These are phyloP conservation scores for Branchellion lobata DNA, from an alignment of 2,888 invertebrate genomes.

Conservation along the genomic window DNA sequence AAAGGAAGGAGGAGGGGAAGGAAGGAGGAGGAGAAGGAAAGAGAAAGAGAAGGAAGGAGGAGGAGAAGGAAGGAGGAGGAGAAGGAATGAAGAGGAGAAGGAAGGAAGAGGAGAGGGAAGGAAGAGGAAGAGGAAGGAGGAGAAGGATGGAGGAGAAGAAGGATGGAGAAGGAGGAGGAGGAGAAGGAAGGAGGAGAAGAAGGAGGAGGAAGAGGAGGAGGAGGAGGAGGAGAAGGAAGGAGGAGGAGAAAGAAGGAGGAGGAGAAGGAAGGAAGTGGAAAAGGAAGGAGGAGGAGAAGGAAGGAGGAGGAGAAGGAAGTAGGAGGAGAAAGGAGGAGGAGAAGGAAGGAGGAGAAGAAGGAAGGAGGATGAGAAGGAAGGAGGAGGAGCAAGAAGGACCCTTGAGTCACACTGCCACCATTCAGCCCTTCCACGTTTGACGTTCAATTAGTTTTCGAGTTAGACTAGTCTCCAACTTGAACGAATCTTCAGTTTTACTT, in stretches of 20 bases:
- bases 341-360: not conserved
- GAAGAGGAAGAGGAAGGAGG: not conserved
- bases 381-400: too few species aligned
- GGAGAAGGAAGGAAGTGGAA: not conserved
- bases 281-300: too few species aligned
- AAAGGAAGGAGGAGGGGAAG: not conserved
- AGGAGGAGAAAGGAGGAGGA: not conserved
- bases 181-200: constrained; percentile 1
- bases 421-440: too few species aligned
- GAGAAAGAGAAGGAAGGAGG: not conserved
- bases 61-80: not conserved
- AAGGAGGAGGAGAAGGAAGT: not conserved
- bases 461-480: too few species aligned
- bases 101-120: not conserved
- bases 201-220: not conserved
- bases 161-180: not conserved
- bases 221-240: not conserved
- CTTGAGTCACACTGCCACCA: too few species aligned
- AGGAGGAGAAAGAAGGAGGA: constrained; percentile 1
- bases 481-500: too few species aligned
- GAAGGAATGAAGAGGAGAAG: too few species aligned
- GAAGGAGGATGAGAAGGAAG: too few species aligned
- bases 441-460: too few species aligned
- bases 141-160: too few species aligned
- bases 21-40: not conserved